phyloP scores from a whole-genome alignment of 2,113 vertebrate genomes.

The Phycodurus eques region DNA sequence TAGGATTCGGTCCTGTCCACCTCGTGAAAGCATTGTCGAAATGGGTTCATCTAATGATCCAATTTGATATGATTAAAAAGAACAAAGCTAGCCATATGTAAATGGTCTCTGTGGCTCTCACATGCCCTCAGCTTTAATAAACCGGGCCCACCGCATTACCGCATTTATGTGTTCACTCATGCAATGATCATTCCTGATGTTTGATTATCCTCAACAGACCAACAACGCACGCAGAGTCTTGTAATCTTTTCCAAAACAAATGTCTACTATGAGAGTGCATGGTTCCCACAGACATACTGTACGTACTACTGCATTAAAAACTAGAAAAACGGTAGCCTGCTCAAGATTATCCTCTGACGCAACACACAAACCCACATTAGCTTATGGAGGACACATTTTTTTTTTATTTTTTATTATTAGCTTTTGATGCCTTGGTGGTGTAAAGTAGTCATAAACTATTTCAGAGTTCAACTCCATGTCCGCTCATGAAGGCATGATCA shows the following conservation, averaged over 20 bases:
- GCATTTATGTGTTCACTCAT: slow-evolving; percentile 31
- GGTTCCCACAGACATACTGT: slow-evolving; percentile 13
- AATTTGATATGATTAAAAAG: slow-evolving; percentile 63
- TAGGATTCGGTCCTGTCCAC: slow-evolving; percentile 59
- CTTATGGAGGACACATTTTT: neutral
- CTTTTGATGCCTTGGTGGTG: slow-evolving; percentile 1
- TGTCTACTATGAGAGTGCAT: slow-evolving; percentile 30
- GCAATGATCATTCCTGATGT: slow-evolving; percentile 41
- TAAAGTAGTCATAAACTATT: neutral
- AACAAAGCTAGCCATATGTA: slow-evolving; percentile 44
- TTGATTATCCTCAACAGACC: slow-evolving; percentile 40
- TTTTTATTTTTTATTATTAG: neutral
- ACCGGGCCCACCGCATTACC: slow-evolving; percentile 8
- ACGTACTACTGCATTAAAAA: neutral
- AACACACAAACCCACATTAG: slow-evolving; percentile 17
- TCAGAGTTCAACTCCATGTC: no score
- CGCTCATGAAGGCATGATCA: no score
- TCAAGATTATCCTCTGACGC: slow-evolving; percentile 27
- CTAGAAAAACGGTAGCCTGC: slow-evolving; percentile 13
- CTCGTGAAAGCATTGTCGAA: slow-evolving; percentile 58
- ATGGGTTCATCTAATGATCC: slow-evolving; percentile 65
- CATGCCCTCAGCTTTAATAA: slow-evolving; percentile 3
- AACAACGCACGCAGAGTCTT: slow-evolving; percentile 21
- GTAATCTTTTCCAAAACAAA: slow-evolving; percentile 48
- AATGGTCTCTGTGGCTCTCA: neutral